These are phyloP conservation scores for Sebastes itinus DNA, from an alignment of 2,797 vertebrate genomes.

Conservation along the genomic window DNA sequence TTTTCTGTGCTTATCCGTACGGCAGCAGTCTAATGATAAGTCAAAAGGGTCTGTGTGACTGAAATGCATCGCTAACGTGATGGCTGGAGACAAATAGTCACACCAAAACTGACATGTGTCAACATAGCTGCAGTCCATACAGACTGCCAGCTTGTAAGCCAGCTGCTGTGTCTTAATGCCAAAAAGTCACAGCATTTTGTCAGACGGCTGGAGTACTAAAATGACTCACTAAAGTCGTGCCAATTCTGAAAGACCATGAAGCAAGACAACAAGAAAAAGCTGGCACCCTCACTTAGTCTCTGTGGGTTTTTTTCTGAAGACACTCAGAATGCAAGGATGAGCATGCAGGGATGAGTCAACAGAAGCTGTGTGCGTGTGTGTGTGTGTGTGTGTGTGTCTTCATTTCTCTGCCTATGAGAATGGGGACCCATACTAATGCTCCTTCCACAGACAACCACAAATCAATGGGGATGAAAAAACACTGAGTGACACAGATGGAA, in stretches of 20 bases:
- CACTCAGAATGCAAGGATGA: slow-evolving; percentile 50
- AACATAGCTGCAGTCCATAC: neutral
- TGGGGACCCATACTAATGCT: slow-evolving; percentile 56
- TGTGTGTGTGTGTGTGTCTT: slow-evolving; percentile 13
- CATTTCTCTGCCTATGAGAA: slow-evolving; percentile 33
- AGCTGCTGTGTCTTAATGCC: slow-evolving; percentile 8
- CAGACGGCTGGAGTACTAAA: slow-evolving; percentile 18
- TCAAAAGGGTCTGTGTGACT: neutral
- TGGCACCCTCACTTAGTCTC: slow-evolving; percentile 35
- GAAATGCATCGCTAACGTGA: neutral
- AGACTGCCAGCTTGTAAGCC: neutral
- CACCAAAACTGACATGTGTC: neutral
- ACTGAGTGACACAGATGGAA: slow-evolving; percentile 21
- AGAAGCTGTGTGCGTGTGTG: slow-evolving; percentile 33
- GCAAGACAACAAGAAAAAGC: slow-evolving; percentile 33
- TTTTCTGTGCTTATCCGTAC: neutral
- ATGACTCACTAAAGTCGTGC: slow-evolving; percentile 25
- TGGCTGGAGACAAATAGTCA: neutral
- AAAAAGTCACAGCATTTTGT: slow-evolving; percentile 42
- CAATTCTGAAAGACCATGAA: slow-evolving; percentile 34
- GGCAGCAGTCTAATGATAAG: neutral
- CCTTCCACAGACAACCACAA: slow-evolving; percentile 47
- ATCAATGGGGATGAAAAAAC: slow-evolving; percentile 34
- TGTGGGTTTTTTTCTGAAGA: slow-evolving; percentile 29
- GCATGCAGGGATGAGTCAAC: slow-evolving; percentile 60